These are phyloP conservation scores for Chloropsis cyanopogon DNA, from an alignment of 2,113 vertebrate species.

Conservation along the genomic window DNA sequence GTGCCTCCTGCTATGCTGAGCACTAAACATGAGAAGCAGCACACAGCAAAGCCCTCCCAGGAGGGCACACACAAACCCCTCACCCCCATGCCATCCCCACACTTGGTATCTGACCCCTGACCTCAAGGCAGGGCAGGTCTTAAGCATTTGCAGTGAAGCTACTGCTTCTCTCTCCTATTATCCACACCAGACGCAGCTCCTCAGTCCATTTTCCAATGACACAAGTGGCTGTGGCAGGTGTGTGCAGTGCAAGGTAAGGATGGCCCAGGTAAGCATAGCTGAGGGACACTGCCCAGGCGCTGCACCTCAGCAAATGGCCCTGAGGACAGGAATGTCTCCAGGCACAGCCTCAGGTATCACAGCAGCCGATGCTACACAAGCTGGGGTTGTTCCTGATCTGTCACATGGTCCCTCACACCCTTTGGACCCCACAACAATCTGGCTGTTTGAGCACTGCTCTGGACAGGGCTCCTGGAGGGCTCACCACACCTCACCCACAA, in stretches of 20 bases:
- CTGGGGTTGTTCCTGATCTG: neutral
- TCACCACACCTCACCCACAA: neutral
- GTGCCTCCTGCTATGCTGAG: neutral
- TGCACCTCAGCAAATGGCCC: rapidly evolving
- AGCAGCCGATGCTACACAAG: neutral
- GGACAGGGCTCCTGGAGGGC: neutral
- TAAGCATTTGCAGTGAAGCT: neutral
- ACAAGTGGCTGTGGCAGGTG: neutral
- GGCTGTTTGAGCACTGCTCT: neutral
- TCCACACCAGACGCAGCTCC: neutral
- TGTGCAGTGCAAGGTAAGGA: neutral
- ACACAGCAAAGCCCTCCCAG: neutral
- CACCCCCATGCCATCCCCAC: rapidly evolving
- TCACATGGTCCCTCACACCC: rapidly evolving
- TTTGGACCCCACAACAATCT: neutral
- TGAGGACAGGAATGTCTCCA: neutral
- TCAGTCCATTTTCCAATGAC: neutral
- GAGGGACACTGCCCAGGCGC: neutral
- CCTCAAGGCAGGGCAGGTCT: neutral
- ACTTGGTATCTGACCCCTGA: neutral
- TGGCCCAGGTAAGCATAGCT: neutral
- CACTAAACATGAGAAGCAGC: rapidly evolving
- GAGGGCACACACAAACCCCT: neutral
- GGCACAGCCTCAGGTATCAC: rapidly evolving
- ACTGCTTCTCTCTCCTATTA: neutral